Evolutionary conservation across 2,888 invertebrate species (phyloP).

Genomic region (Hipparchia sbordonii): DNA sequence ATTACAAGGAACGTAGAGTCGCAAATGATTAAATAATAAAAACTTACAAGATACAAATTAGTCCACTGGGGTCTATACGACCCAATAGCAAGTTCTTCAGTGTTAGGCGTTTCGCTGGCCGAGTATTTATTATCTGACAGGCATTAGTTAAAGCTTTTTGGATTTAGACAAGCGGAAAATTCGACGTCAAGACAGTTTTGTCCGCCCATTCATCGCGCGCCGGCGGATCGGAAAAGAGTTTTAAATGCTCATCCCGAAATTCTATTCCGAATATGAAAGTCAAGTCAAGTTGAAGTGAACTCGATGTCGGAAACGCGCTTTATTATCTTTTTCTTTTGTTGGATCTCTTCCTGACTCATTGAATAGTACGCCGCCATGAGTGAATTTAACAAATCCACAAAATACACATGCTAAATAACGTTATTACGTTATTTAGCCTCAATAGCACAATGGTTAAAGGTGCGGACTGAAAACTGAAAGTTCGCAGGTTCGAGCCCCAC

Average conservation of each 20-base stretch:
- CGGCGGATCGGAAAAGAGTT: constrained; percentile 41
- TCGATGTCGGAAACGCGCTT: constrained; percentile 10
- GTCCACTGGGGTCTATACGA: not conserved
- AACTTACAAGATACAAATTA: not conserved
- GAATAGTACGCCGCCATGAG: not conserved
- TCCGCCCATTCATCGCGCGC: constrained; percentile 39
- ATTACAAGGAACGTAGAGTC: not conserved
- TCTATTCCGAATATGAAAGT: constrained; percentile 32
- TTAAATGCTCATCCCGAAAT: constrained; percentile 41
- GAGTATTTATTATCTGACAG: constrained; percentile 41
- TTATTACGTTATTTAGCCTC: too few species aligned
- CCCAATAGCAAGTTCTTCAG: not conserved
- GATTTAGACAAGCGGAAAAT: constrained; percentile 42
- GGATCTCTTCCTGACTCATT: constrained; percentile 8
- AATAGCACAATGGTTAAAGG: too few species aligned
- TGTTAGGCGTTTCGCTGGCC: constrained; percentile 16
- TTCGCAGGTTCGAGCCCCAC: too few species aligned
- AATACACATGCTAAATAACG: too few species aligned
- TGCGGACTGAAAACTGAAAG: too few species aligned
- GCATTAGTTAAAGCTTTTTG: constrained; percentile 40
- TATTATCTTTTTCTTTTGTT: constrained; percentile 10
- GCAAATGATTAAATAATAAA: not conserved
- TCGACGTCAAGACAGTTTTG: constrained; percentile 40
- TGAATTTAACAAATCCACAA: too few species aligned
- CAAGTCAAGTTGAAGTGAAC: constrained; percentile 32